Conservation (phyloP, 2,888 invertebrate species). For the Imbricaverruca yamaguchii region DNA sequence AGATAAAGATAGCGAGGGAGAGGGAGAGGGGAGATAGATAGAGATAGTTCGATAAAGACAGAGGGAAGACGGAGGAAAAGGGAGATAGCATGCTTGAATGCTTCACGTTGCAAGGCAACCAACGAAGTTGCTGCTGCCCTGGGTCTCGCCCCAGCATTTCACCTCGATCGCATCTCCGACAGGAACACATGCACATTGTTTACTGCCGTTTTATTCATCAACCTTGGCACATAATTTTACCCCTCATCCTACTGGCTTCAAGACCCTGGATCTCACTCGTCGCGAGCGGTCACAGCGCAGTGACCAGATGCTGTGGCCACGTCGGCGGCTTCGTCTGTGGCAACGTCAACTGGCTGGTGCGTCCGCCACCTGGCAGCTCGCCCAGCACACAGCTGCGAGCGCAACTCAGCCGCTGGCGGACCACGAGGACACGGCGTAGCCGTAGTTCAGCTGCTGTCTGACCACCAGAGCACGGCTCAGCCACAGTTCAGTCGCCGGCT, state of each 20-base stretch:
- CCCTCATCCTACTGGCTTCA: background rate
- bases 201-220: background rate
- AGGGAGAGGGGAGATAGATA: no score
- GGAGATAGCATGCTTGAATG: no score
- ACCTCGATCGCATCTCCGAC: no score
- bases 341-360: background rate
- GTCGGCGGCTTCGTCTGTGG: background rate
- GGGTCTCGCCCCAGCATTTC: no score
- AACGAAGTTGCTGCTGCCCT: no score
- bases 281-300: background rate
- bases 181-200: background rate
- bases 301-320: background rate
- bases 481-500: no score
- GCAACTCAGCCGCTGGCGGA: background rate
- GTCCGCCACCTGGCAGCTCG: background rate
- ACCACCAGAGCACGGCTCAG: no score
- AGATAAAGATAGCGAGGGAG: no score
- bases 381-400: background rate
- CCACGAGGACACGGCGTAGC: background rate
- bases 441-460: no score
- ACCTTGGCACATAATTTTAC: slow-evolving; percentile 3
- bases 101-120: no score
- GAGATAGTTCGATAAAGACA: no score
- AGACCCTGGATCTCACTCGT: background rate
- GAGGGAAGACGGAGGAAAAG: no score